Conservation (phyloP, 2,797 vertebrate species). For the Sebastes aleutianus region DNA sequence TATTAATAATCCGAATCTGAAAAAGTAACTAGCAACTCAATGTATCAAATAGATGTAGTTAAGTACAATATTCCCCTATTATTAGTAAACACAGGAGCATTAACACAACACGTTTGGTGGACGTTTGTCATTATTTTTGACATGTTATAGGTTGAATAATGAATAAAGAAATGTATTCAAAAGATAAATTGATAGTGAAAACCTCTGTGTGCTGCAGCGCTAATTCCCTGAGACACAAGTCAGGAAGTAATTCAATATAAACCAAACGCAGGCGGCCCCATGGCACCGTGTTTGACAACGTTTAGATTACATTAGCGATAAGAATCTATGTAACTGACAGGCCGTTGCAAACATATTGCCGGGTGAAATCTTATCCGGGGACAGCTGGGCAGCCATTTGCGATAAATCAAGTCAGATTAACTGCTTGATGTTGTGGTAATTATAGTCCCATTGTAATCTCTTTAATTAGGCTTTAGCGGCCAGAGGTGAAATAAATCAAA, state of each 20-base stretch:
- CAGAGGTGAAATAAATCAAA: conserved; percentile 63
- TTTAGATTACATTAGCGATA: conserved; percentile 43
- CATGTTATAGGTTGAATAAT: not conserved
- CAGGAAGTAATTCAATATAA: conserved; percentile 18
- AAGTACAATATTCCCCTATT: not conserved
- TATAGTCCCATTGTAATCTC: conserved; percentile 60
- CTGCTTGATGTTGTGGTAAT: conserved; percentile 59
- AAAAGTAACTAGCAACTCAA: no score
- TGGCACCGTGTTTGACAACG: conserved; percentile 37
- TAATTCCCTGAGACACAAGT: conserved; percentile 4
- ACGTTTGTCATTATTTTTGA: not conserved
- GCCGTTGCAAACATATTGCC: conserved; percentile 46
- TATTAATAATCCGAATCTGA: no score
- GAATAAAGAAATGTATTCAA: not conserved
- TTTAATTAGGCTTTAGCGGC: conserved; percentile 60
- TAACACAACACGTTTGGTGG: not conserved
- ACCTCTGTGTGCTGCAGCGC: not conserved
- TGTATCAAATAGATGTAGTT: no score
- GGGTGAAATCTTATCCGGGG: conserved; percentile 52
- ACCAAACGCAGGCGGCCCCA: conserved; percentile 14
- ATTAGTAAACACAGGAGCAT: not conserved
- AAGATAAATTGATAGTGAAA: not conserved
- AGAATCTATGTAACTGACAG: conserved; percentile 51
- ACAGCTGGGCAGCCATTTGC: conserved; percentile 58
- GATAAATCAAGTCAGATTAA: conserved; percentile 64